Conservation (phyloP, 2,797 vertebrate species). For the Centropyge bicolor region DNA sequence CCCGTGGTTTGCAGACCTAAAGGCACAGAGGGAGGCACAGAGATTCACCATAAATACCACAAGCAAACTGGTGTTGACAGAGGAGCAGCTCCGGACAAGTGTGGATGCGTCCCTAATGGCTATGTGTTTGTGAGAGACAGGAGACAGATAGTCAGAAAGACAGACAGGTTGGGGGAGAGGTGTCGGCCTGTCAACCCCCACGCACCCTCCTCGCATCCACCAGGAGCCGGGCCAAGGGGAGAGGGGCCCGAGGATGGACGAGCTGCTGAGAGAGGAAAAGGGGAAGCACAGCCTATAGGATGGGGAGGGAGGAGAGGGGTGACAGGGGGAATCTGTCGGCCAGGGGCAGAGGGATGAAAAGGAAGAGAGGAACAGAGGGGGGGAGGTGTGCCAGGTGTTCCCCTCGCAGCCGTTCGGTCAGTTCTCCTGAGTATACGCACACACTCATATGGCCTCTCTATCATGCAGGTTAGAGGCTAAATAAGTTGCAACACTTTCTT, state of each 20-base stretch:
- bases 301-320: constrained; percentile 70
- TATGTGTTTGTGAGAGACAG: constrained; percentile 67
- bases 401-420: constrained; percentile 62
- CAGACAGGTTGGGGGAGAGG: constrained; percentile 45
- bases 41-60: constrained; percentile 70
- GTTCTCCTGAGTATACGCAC: constrained; percentile 33
- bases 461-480: constrained; percentile 13
- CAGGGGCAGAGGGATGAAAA: constrained; percentile 71
- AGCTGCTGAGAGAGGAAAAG: constrained; percentile 78
- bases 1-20: constrained; percentile 31
- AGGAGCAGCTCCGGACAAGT: constrained; percentile 75
- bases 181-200: constrained; percentile 61
- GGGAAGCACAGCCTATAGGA: constrained; percentile 60
- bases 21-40: constrained; percentile 32
- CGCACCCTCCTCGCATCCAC: constrained; percentile 44
- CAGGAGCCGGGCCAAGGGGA: constrained; percentile 44
- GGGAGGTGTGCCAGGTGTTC: constrained; percentile 80
- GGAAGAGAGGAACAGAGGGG: constrained; percentile 29
- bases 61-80: constrained; percentile 76
- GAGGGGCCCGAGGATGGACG: constrained; percentile 72
- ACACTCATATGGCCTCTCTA: constrained; percentile 2
- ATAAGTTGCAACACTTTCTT: constrained; percentile 35
- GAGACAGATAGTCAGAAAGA: constrained; percentile 54
- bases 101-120: constrained; percentile 77
- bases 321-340: constrained; percentile 76